A percentile compares a stretch with the other conserved stretches of the same genome.
Evolutionary conservation across 1,140 invertebrate genomes (phyloP).

Genomic region (Oryctes rhinoceros): DNA sequence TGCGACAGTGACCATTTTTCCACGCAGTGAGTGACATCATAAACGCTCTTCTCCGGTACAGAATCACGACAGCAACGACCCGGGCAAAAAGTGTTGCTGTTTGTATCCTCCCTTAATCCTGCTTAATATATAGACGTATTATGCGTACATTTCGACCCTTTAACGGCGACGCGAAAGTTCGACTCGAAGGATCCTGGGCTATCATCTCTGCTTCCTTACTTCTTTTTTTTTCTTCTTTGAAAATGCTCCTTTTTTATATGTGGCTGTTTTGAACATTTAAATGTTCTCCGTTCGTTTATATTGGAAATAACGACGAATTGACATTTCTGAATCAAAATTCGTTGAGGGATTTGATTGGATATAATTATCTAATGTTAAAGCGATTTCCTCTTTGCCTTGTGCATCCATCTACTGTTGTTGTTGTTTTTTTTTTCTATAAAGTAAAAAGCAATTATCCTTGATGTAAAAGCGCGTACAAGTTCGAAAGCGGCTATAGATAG

Average conservation of each 20-base stretch:
- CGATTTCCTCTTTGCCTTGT: no score
- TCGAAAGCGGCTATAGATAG: no score
- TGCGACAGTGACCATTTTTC: slow-evolving; percentile 17
- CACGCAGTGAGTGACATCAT: slow-evolving; percentile 6
- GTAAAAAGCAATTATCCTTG: no score
- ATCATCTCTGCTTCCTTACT: background rate
- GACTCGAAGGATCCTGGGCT: background rate
- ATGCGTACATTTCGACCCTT: background rate
- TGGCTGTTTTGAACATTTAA: background rate
- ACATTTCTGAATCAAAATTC: background rate
- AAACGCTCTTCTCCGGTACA: background rate
- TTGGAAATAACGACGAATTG: background rate
- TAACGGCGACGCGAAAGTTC: background rate
- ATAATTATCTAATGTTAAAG: no score
- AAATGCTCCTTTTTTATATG: background rate
- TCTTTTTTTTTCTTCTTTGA: background rate
- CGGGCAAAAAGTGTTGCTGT: background rate
- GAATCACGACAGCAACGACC: background rate
- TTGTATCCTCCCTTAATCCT: background rate
- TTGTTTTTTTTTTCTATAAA: no score
- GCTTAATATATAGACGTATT: background rate
- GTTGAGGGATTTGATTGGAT: no score
- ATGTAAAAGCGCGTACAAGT: no score
- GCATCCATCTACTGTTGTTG: no score
- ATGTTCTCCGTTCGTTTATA: background rate